phyloP scores from a whole-genome alignment of 2,113 vertebrate genomes.

The Mungos mungo region DNA sequence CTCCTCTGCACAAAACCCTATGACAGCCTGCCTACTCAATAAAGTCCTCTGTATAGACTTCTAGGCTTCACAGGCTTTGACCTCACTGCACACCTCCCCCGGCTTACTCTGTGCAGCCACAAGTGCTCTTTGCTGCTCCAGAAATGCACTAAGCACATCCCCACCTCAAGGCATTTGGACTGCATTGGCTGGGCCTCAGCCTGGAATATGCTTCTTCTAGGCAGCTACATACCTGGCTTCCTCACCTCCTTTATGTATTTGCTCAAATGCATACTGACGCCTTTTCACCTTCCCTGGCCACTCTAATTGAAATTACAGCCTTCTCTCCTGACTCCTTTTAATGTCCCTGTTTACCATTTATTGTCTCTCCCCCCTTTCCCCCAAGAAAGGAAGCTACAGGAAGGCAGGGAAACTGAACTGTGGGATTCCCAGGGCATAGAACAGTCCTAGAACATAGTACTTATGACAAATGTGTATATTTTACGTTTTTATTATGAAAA shows the following conservation, averaged over 20 bases:
- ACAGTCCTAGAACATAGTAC: background rate
- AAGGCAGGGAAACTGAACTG: background rate
- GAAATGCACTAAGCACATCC: background rate
- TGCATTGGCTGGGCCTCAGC: background rate
- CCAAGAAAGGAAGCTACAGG: background rate
- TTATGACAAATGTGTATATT: background rate
- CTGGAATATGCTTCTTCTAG: background rate
- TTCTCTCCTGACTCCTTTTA: background rate
- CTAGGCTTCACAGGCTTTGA: background rate
- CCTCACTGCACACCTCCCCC: background rate
- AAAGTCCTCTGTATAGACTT: background rate
- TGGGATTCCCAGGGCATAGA: background rate
- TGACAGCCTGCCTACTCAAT: background rate
- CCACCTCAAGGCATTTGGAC: background rate
- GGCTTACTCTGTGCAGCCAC: background rate
- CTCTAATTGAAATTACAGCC: background rate
- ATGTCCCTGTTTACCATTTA: background rate
- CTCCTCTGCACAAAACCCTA: background rate
- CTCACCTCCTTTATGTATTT: background rate
- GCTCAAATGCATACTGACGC: background rate
- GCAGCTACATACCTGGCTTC: background rate
- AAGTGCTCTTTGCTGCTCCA: background rate
- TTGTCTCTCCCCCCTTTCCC: background rate
- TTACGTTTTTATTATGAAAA: constrained; percentile 11
- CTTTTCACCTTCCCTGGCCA: background rate